These are phyloP conservation scores for Elaphurus davidianus DNA, from an alignment of 2,113 vertebrate genomes.

Conservation along the genomic window DNA sequence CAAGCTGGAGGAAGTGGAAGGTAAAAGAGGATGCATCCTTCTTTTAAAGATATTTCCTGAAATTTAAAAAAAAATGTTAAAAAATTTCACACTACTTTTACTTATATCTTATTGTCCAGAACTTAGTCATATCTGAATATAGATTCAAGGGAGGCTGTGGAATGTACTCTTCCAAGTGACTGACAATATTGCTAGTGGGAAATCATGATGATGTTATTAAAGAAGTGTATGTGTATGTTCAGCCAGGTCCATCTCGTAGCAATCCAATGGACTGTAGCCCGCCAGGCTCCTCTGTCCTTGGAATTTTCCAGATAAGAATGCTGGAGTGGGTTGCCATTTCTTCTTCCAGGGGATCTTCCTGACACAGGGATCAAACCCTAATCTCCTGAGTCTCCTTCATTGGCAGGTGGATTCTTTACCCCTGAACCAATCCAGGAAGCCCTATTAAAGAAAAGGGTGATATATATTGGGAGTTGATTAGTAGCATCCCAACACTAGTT, in stretches of 20 bases:
- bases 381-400: neutral
- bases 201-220: neutral
- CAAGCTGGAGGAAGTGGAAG: neutral
- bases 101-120: neutral
- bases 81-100: neutral
- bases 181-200: neutral
- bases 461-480: neutral
- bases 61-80: neutral
- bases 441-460: neutral
- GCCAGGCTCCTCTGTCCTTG: neutral
- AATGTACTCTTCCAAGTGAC: neutral
- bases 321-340: neutral
- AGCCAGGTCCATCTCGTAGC: accelerated
- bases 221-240: neutral
- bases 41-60: neutral
- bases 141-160: neutral
- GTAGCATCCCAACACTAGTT: neutral
- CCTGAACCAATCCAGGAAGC: neutral
- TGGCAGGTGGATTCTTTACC: neutral
- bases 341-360: neutral
- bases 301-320: neutral
- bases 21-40: neutral
- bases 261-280: neutral
- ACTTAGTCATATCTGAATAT: neutral
- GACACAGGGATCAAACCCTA: neutral